A percentile compares a stretch with the other conserved stretches of the same genome.
phyloP scores from a whole-genome alignment of 2,113 vertebrate species.

The Vidua macroura region DNA sequence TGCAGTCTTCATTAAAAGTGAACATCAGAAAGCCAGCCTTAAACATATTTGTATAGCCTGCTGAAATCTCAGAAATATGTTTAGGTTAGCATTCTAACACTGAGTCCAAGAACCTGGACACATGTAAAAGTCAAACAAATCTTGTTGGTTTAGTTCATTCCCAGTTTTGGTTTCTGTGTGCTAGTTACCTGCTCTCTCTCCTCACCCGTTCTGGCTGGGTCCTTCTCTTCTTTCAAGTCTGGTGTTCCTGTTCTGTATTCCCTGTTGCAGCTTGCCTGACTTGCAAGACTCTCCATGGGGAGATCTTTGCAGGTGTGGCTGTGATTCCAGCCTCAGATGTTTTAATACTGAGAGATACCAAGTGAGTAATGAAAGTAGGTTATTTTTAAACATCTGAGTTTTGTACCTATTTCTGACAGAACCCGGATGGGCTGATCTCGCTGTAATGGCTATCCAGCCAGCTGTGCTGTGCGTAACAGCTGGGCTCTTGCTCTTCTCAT shows the following conservation, averaged over 20 bases:
- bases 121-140: slow-evolving; percentile 30
- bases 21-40: slow-evolving; percentile 65
- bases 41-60: slow-evolving; percentile 53
- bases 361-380: too few relatives aligned
- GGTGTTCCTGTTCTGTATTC: not conserved
- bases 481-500: too few relatives aligned
- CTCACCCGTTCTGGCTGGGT: not conserved
- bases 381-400: too few relatives aligned
- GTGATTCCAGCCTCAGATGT: too few relatives aligned
- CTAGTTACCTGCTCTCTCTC: slow-evolving; percentile 9
- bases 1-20: slow-evolving; percentile 57
- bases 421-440: too few relatives aligned
- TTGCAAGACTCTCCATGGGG: too few relatives aligned
- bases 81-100: slow-evolving; percentile 20
- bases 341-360: too few relatives aligned
- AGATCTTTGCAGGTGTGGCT: too few relatives aligned
- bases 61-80: slow-evolving; percentile 47
- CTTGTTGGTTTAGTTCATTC: not conserved
- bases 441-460: too few relatives aligned
- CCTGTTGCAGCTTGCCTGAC: not conserved
- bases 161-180: slow-evolving; percentile 17
- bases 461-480: too few relatives aligned
- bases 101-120: not conserved
- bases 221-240: not conserved
- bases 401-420: too few relatives aligned